Percentiles rank a stretch among this genome's conserved stretches.
Conservation (phyloP, 2,888 invertebrate genomes). For the Bursaphelenchus okinawaensis region DNA sequence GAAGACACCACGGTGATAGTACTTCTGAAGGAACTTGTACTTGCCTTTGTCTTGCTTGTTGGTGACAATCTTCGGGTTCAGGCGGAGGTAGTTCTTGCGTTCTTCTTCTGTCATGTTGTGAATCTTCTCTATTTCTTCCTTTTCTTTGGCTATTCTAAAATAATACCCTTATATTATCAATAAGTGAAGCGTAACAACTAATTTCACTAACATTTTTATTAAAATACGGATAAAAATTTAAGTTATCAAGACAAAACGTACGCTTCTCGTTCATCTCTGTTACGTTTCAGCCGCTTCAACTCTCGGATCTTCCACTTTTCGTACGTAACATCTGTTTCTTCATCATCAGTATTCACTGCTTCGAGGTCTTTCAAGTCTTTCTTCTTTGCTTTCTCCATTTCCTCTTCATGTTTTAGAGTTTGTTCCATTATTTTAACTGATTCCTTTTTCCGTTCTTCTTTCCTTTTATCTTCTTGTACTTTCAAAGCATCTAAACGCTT, state of each 20-base stretch:
- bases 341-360: slow-evolving; percentile 56
- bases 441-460: slow-evolving; percentile 80
- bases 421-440: slow-evolving; percentile 76
- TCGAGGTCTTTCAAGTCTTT: slow-evolving; percentile 55
- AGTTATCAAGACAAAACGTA: slow-evolving; percentile 62
- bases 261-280: slow-evolving; percentile 88
- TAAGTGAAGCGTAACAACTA: too few relatives aligned
- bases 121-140: slow-evolving; percentile 71
- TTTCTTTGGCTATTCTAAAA: slow-evolving; percentile 40
- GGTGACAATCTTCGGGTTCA: slow-evolving; percentile 84
- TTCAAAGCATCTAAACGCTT: slow-evolving; percentile 78
- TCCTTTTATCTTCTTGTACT: slow-evolving; percentile 74
- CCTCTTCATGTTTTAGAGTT: slow-evolving; percentile 75
- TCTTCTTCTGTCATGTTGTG: slow-evolving; percentile 94
- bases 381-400: slow-evolving; percentile 65
- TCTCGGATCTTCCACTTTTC: slow-evolving; percentile 88
- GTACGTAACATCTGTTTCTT: slow-evolving; percentile 63
- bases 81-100: slow-evolving; percentile 75
- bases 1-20: slow-evolving; percentile 98
- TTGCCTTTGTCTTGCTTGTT: slow-evolving; percentile 94
- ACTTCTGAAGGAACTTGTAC: slow-evolving; percentile 98
- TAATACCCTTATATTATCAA: too few relatives aligned
- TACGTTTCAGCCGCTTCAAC: slow-evolving; percentile 87
- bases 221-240: neutral
- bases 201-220: neutral